Base-by-base conservation (phyloP, 1,140 invertebrate genomes). In the Drosophila setifemur region DNA sequence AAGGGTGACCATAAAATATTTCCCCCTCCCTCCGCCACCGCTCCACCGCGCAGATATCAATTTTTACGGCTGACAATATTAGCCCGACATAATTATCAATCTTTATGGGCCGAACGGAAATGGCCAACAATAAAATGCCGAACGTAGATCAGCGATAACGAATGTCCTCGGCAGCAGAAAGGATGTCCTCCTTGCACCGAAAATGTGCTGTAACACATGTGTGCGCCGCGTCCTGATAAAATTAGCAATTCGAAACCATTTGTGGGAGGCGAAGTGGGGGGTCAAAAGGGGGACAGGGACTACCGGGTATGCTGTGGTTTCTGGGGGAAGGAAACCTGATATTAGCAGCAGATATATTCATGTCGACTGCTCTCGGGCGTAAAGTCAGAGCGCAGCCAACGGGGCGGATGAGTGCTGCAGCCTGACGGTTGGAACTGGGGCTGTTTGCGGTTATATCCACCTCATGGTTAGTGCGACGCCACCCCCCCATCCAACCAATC, bases 301-400 rank as follows among this genome's bases (percentile, higher is more conserved):
- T n/a, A n/a, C n/a, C n/a, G n/a, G n/a, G n/a, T n/a, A n/a, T 54
- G 42, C 25, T 40, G 64, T 39, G 48, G 63, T 31, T 37, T 67
- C 21, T 23, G 11, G 21, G 28, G 60, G 23, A 64, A 64, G 60
- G 57, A 64, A 63, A 63, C 61, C 43, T 26, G 50, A 82, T 81
- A 86, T 86, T 86, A 86, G 81, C 81, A 73, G 81, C 81, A 68
- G 72, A 86, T 83, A 85, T 85, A 83, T 83, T 83, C 79, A 83
- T 83, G 79, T 73, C 37, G 63, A 48, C 50, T 74, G 48, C 64
- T 63, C 50, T 69, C 54, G 42, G 42, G 57, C 69, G 52, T 43
- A 66, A 67, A 69, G 60, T 67, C 57, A 49, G 58, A 39, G 53
- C 28, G 58, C 47, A 31, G 53, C 39, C 39, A 47, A 40, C 44